A percentile compares a stretch with the other conserved stretches of the same genome.
Evolutionary conservation across 1,140 invertebrate genomes (phyloP).

Genomic region (Sycophila sp.): DNA sequence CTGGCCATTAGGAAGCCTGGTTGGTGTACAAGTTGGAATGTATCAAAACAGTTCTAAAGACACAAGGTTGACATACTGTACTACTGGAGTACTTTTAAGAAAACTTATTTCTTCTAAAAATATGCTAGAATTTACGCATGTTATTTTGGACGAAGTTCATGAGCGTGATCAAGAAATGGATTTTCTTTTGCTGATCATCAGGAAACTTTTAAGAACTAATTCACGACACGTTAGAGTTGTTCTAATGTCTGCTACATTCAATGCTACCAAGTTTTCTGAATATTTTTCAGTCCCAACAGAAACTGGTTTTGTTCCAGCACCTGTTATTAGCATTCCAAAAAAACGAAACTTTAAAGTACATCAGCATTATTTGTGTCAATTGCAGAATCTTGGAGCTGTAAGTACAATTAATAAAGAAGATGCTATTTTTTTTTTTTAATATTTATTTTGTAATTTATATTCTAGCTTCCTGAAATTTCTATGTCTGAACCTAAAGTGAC

Average conservation of each 20-base stretch:
- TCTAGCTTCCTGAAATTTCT: conserved; percentile 66
- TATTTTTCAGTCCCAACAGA: conserved; percentile 77
- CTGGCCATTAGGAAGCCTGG: conserved; percentile 79
- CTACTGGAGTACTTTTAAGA: conserved; percentile 81
- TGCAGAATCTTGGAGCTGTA: conserved; percentile 58
- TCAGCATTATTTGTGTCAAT: conserved; percentile 78
- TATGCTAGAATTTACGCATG: conserved; percentile 80
- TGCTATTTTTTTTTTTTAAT: conserved; percentile 7
- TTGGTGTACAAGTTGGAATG: conserved; percentile 86
- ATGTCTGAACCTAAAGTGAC: conserved; percentile 66
- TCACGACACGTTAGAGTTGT: conserved; percentile 80
- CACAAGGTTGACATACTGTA: conserved; percentile 88
- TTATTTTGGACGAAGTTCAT: conserved; percentile 96
- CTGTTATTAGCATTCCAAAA: conserved; percentile 70
- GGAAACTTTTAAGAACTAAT: conserved; percentile 80
- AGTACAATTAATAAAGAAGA: conserved; percentile 37
- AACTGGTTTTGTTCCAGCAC: conserved; percentile 62
- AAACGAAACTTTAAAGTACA: conserved; percentile 68
- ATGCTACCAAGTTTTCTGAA: conserved; percentile 75
- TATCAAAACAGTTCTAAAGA: conserved; percentile 70
- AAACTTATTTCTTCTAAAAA: conserved; percentile 75
- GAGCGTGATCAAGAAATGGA: conserved; percentile 94
- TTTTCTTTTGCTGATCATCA: conserved; percentile 89
- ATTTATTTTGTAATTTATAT: conserved; percentile 38
- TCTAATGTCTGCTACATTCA: conserved; percentile 89